Evolutionary conservation across 2,113 vertebrate species (phyloP).

Genomic region (Balaeniceps rex): DNA sequence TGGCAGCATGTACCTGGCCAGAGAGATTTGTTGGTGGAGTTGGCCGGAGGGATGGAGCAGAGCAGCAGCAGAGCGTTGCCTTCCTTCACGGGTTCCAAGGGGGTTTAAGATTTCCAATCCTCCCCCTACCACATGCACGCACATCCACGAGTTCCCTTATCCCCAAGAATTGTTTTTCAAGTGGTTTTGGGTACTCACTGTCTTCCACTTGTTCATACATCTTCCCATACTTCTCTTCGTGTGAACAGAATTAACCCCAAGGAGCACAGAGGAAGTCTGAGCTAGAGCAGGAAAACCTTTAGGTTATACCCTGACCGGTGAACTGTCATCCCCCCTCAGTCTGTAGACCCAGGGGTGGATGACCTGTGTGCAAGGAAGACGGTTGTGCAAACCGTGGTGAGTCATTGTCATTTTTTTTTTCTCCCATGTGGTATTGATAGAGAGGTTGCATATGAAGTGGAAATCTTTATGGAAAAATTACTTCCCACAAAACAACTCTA

Average conservation of each 20-base stretch:
- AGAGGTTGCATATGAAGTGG: not conserved
- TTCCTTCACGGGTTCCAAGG: not conserved
- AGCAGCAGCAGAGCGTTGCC: not conserved
- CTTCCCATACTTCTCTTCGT: not conserved
- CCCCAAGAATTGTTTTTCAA: not conserved
- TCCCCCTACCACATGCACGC: not conserved
- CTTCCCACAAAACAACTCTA: not conserved
- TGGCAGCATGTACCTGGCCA: not conserved
- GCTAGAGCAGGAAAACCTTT: not conserved
- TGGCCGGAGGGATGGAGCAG: not conserved
- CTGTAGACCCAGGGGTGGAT: not conserved
- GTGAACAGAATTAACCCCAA: not conserved
- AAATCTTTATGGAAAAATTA: not conserved
- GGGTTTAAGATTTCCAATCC: not conserved
- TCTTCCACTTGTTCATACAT: not conserved
- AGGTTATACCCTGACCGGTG: not conserved
- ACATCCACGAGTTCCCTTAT: not conserved
- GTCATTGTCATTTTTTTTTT: not conserved
- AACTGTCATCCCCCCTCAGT: not conserved
- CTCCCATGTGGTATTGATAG: not conserved
- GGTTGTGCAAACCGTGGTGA: not conserved
- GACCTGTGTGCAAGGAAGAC: accelerated
- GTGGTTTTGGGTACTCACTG: not conserved
- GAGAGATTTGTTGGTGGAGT: not conserved
- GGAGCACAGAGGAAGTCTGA: not conserved